phyloP scores from a whole-genome alignment of 2,113 vertebrate species.

The Eretmochelys imbricata region DNA sequence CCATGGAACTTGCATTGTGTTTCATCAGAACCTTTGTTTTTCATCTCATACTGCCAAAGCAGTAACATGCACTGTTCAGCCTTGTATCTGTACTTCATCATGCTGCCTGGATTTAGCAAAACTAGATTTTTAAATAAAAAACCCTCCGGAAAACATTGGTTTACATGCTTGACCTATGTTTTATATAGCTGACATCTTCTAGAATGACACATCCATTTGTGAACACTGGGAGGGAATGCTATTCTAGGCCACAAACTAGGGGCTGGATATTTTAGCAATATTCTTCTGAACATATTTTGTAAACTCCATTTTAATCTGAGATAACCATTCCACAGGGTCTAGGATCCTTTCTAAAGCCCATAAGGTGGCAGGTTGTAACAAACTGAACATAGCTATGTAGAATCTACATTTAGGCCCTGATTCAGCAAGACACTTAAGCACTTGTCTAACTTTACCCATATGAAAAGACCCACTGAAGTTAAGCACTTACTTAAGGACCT shows the following conservation, averaged over 20 bases:
- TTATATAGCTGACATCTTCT: background rate
- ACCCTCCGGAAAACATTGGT: background rate
- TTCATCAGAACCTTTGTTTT: background rate
- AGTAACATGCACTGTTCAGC: background rate
- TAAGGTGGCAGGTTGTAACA: background rate
- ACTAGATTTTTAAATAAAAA: background rate
- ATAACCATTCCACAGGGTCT: background rate
- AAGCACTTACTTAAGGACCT: background rate
- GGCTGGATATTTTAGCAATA: background rate
- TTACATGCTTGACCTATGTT: background rate
- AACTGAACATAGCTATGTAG: background rate
- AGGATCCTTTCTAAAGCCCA: background rate
- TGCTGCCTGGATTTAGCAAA: background rate
- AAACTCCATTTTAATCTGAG: background rate
- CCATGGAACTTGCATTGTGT: background rate
- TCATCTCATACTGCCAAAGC: background rate
- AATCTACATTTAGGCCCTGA: background rate
- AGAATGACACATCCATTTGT: background rate
- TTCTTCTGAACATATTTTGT: background rate
- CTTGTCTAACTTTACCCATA: no score
- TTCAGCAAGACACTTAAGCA: no score
- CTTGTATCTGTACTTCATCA: background rate
- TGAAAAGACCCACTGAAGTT: no score
- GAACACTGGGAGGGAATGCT: background rate
- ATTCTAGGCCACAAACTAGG: accelerated